Base-by-base conservation (phyloP, 2,888 invertebrate genomes). In the Mesoligia furuncula region DNA sequence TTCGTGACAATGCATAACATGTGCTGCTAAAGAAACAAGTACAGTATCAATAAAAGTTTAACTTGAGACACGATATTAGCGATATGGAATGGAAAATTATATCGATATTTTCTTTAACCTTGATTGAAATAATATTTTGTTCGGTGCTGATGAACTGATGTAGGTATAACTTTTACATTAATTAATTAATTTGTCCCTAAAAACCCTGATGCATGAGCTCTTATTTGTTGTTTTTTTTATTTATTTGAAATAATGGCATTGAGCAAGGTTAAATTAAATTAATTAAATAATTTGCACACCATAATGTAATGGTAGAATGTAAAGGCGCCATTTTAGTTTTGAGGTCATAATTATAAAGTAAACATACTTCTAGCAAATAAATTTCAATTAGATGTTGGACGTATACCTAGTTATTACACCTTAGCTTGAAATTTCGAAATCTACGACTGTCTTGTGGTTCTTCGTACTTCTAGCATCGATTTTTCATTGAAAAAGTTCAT, bases 1-100 rank as follows among this genome's bases (percentile, higher is more conserved):
- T 54, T 45, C 87, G 87, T 87, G 87, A 85, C 86, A 72, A 85
- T 81, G 77, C 88, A 88, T 88, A 86, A 80, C 80, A 83, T 85
- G 39, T 81, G 77, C 69, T 80, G 39, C 83, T 86, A 79, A 83
- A 81, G 77, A 69, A 75, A 79, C 66, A 65, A 61, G 78, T 67
- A 74, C 54, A 69, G 64, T 77, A 67, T 84, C 75, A 86, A 87
- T 79, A 86, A 27, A 82, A 79, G 73, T 80, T 78, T 68, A 75
- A 76, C 65, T 31, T 71, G 5, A 54, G 57, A 54, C 65, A 11
- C 36, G 62, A 80, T 65, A 57, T 62, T 24, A 68, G 20, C 57
- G 15, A 42, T 67, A n/a, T 24, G 15, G 51, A 57, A 64, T 15
- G 51, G 57, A 57, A 72, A 65, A 73, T 42, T 9, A 24, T 24